Percentiles rank a stretch among this genome's conserved stretches.
Evolutionary conservation across 2,888 invertebrate genomes (phyloP).

Genomic region (Cecidostiba fungosa): DNA sequence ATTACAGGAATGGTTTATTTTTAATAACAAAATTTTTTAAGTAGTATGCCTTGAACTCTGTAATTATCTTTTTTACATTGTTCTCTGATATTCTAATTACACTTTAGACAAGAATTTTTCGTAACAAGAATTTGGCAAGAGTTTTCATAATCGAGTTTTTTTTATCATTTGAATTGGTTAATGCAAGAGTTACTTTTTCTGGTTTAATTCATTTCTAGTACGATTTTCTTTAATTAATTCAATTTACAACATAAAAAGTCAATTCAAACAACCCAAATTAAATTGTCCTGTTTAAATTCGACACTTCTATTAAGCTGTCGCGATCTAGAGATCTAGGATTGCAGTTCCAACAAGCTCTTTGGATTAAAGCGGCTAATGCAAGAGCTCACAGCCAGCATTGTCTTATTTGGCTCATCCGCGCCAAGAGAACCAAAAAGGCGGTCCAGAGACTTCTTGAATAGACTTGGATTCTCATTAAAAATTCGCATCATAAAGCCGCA

Average conservation of each 20-base stretch:
- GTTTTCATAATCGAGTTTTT: not conserved
- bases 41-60: not conserved
- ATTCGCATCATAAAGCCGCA: not conserved
- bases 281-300: not conserved
- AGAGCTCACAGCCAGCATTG: conserved; percentile 1
- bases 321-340: conserved; percentile 21
- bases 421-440: conserved; percentile 16
- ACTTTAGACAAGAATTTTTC: not conserved
- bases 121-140: not conserved
- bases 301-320: not conserved
- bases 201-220: not conserved
- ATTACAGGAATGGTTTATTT: not conserved
- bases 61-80: not conserved
- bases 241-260: not conserved
- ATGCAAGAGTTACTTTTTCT: no score
- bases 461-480: conserved; percentile 39
- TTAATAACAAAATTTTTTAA: not conserved
- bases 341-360: not conserved
- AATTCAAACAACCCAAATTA: not conserved
- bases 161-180: not conserved
- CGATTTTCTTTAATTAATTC: not conserved
- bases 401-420: conserved; percentile 24
- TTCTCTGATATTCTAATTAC: not conserved
- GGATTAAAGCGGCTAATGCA: conserved; percentile 25
- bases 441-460: not conserved